phyloP scores from a whole-genome alignment of 2,888 invertebrate species.

The Aphidius colemani region DNA sequence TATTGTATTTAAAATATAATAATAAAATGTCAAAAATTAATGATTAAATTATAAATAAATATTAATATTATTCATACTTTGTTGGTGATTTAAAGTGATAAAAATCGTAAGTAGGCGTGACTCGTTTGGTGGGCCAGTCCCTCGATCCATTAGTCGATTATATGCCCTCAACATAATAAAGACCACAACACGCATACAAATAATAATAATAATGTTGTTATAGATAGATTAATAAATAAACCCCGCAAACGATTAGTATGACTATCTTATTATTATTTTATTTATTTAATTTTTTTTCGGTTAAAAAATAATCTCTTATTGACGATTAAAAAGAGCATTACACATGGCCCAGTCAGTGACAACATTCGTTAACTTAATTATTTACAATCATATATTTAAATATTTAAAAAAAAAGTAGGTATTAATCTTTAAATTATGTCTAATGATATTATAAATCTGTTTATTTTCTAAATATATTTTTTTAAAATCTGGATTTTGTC shows the following conservation, averaged over 20 bases:
- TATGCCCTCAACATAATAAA: slow-evolving; percentile 23
- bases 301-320: slow-evolving; percentile 48
- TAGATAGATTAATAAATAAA: slow-evolving; percentile 24
- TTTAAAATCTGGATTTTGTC: background rate
- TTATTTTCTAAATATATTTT: slow-evolving; percentile 6
- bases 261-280: slow-evolving; percentile 41
- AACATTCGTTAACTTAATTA: slow-evolving; percentile 23
- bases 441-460: no score
- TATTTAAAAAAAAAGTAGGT: background rate
- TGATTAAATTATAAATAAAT: no score
- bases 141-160: slow-evolving; percentile 11
- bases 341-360: slow-evolving; percentile 52
- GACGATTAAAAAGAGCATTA: slow-evolving; percentile 56
- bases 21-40: no score
- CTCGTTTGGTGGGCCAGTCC: slow-evolving; percentile 8
- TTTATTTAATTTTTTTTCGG: slow-evolving; percentile 14
- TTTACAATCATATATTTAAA: slow-evolving; percentile 17
- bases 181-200: slow-evolving; percentile 27
- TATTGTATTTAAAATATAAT: no score
- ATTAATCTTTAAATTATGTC: no score
- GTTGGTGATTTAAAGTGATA: background rate
- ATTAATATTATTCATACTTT: slow-evolving; percentile 2
- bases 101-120: slow-evolving; percentile 19
- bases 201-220: slow-evolving; percentile 1
- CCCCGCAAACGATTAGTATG: slow-evolving; percentile 21